Conservation (phyloP, 2,113 vertebrate species). For the Naja naja region DNA sequence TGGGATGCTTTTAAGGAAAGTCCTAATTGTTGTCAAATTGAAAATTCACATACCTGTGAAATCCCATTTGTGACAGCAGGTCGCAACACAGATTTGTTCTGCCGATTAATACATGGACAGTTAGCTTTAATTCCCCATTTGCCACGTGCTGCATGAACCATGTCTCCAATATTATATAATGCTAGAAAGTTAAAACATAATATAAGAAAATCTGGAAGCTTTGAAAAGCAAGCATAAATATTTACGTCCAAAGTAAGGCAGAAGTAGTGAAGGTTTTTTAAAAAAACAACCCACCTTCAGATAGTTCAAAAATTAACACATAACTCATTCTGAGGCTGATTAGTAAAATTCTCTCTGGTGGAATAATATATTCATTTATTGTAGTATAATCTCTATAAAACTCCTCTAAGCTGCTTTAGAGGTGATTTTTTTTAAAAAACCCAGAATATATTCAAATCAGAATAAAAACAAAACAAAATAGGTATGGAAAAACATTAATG, state of each 20-base stretch:
- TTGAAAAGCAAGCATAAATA: background rate
- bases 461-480: background rate
- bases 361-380: background rate
- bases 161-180: constrained; percentile 97
- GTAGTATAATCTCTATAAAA: too few relatives aligned
- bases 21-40: background rate
- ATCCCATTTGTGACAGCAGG: constrained; percentile 93
- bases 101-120: constrained; percentile 93
- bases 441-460: background rate
- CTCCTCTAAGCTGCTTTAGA: background rate
- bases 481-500: background rate
- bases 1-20: background rate
- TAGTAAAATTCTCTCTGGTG: background rate
- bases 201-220: background rate
- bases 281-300: background rate
- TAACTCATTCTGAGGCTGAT: background rate
- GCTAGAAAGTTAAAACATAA: constrained; percentile 71
- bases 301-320: fast-evolving
- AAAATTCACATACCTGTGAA: constrained; percentile 82
- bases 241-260: background rate
- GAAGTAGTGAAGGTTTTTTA: background rate
- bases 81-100: constrained; percentile 87
- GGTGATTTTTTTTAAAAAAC: background rate
- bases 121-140: constrained; percentile 99
- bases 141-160: constrained; percentile 95